Evolutionary conservation across 2,797 vertebrate genomes (phyloP).

Genomic region (Amphiprion clarkii): DNA sequence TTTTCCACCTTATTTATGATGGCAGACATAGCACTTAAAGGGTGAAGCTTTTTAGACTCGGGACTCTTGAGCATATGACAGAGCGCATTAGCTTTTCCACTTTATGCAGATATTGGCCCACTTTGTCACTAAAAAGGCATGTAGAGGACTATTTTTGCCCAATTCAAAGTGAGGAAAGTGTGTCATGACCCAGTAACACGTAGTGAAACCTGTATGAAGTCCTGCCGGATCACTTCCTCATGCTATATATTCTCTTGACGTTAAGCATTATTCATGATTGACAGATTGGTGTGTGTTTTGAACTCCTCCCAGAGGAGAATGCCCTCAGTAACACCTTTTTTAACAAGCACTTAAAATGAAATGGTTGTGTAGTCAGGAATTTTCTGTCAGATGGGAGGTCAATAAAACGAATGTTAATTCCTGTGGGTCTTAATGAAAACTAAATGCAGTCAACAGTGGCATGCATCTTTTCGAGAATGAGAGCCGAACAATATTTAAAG

Average conservation of each 20-base stretch:
- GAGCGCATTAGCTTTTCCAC: constrained; percentile 75
- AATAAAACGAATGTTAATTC: constrained; percentile 71
- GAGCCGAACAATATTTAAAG: constrained; percentile 59
- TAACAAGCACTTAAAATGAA: constrained; percentile 72
- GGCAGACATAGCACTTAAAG: constrained; percentile 79
- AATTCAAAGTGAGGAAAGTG: constrained; percentile 80
- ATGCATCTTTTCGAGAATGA: constrained; percentile 37
- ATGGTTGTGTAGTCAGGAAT: constrained; percentile 55
- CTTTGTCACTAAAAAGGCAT: constrained; percentile 75
- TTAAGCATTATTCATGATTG: constrained; percentile 76
- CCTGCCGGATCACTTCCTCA: constrained; percentile 69
- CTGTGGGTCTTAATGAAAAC: constrained; percentile 66
- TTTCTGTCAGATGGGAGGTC: constrained; percentile 67
- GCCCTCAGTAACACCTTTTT: constrained; percentile 69
- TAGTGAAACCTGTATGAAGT: constrained; percentile 78
- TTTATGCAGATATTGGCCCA: constrained; percentile 84
- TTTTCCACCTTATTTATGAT: constrained; percentile 70
- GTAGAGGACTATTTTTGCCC: constrained; percentile 79
- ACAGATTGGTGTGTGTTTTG: constrained; percentile 72
- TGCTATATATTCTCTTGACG: constrained; percentile 58
- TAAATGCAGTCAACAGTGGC: constrained; percentile 70
- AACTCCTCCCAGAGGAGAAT: constrained; percentile 74
- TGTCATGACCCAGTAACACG: constrained; percentile 84
- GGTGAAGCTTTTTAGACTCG: constrained; percentile 70
- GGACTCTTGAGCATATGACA: constrained; percentile 76